Base-by-base conservation (phyloP, 1,140 invertebrate genomes). In the Battus philenor region DNA sequence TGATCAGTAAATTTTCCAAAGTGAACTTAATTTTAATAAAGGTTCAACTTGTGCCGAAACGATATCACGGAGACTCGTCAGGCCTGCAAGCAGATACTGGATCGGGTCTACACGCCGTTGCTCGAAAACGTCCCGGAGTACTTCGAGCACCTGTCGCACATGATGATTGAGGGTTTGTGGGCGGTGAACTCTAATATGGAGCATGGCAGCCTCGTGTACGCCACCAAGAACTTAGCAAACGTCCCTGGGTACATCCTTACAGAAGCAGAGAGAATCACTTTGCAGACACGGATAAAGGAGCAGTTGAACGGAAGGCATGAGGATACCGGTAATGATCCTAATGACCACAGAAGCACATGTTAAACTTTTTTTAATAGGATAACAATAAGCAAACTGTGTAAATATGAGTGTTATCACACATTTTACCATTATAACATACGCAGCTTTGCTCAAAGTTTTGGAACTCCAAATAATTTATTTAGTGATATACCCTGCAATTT, bases 151-250 rank as follows among this genome's bases (percentile, higher is more conserved):
- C 75, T 83, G 68, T 39, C 69, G 0, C 44, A 51, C 0, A 71
- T 76, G 0, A 57, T 87, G 27, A 47, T 87, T 1, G 47, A 78
- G 3, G 79, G 76, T 2, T 51, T 87, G 50, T 69, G 66, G 61
- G 46, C 47, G n/a, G 33, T 72, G 4, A 60, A 60, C 47, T 53
- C 64, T 0, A 41, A 56, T 0, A 49, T 70, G 3, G 54, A 70
- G 7, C 24, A 33, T 0, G 47, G 59, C 0, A 47, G 61, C 1
- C 31, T 53, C 11, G 13, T 77, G 0, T 80, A 68, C 36, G 41
- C 47, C 11, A 57, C 54, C 0, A 62, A 47, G 29, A 34, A 59
- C 18, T 13, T 72, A 10, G 56, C 59, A 6, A 57, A 73, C 11
- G 62, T 80, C 1, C 61, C 68, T 1, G 76, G 69, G 1, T 80